These are phyloP conservation scores for Antheraea pernyi DNA, from an alignment of 1,140 invertebrate genomes.

Conservation along the genomic window DNA sequence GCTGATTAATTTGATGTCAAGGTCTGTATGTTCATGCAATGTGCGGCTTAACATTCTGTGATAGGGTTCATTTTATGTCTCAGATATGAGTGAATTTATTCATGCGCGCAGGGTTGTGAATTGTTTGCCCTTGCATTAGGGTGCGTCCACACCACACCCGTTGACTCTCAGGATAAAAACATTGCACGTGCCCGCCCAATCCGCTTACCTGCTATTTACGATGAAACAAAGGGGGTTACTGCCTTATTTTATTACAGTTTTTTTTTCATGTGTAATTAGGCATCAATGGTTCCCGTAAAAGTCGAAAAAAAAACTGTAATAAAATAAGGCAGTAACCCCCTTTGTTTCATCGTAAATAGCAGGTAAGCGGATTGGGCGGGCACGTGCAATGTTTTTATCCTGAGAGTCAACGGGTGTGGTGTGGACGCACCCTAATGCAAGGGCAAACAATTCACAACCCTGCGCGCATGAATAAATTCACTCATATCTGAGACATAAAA, in stretches of 20 bases:
- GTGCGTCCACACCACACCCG: slow-evolving; percentile 33
- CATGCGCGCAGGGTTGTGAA: slow-evolving; percentile 53
- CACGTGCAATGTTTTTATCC: slow-evolving; percentile 74
- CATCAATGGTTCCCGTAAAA: too few species aligned
- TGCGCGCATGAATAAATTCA: slow-evolving; percentile 68
- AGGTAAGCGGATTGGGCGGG: slow-evolving; percentile 59
- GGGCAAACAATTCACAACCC: slow-evolving; percentile 58
- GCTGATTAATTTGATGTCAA: background rate
- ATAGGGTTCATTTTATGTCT: slow-evolving; percentile 1
- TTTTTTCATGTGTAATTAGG: slow-evolving; percentile 28
- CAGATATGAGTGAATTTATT: slow-evolving; percentile 53
- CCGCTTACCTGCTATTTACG: slow-evolving; percentile 69
- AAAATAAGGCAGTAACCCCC: slow-evolving; percentile 21
- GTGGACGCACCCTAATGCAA: slow-evolving; percentile 54
- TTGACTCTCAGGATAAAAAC: slow-evolving; percentile 66
- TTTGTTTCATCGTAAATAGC: slow-evolving; percentile 65
- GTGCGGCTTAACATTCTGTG: background rate
- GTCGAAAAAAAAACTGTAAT: slow-evolving; percentile 61
- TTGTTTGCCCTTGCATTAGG: slow-evolving; percentile 68
- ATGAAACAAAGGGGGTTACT: slow-evolving; percentile 47
- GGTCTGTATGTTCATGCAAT: slow-evolving; percentile 1
- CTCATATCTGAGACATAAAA: slow-evolving; percentile 11
- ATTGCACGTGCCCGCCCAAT: slow-evolving; percentile 61
- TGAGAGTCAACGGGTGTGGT: slow-evolving; percentile 38
- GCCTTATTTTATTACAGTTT: slow-evolving; percentile 45